Evolutionary conservation across 2,113 vertebrate species (phyloP).

Genomic region (Pipra filicauda): DNA sequence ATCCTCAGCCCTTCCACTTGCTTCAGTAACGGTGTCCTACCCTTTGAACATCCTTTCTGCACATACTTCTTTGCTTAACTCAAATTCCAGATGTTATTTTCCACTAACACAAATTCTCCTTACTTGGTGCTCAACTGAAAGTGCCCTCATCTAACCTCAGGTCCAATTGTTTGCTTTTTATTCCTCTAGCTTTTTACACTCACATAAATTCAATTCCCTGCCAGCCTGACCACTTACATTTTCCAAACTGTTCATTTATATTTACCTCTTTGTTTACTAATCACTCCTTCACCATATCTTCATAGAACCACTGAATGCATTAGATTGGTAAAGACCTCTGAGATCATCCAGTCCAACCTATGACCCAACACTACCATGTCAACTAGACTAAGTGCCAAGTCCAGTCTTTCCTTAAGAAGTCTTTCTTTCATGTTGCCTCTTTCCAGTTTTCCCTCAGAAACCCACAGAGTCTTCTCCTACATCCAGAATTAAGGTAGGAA

Average conservation of each 20-base stretch:
- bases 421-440: not conserved
- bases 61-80: not conserved
- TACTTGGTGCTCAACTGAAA: not conserved
- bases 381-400: not conserved
- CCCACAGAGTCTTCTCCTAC: not conserved
- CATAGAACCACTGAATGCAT: not conserved
- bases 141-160: not conserved
- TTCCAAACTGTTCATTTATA: not conserved
- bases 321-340: not conserved
- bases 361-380: not conserved
- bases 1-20: not conserved
- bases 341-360: rapidly evolving
- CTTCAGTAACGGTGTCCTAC: not conserved
- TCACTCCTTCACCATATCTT: not conserved
- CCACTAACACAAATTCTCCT: not conserved
- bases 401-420: not conserved
- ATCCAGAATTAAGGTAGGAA: not conserved
- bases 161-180: not conserved
- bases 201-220: not conserved
- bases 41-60: not conserved
- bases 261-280: not conserved
- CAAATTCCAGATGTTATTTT: not conserved
- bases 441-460: not conserved
- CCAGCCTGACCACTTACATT: not conserved
- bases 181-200: not conserved